Conservation (phyloP, 2,888 invertebrate species). For the Conus canariensis region DNA sequence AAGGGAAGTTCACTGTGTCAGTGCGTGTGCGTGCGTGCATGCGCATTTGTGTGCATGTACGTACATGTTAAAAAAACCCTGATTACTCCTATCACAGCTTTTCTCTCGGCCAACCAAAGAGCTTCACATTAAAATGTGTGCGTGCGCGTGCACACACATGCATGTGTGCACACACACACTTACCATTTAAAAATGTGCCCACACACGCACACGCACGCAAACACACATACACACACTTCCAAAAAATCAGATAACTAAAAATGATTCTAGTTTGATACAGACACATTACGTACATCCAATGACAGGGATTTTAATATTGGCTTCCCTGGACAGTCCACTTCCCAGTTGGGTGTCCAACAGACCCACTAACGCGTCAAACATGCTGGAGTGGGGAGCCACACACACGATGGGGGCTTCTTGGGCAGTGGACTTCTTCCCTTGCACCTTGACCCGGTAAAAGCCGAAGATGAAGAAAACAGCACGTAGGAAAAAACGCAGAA, state of each 20-base stretch:
- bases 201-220: background rate
- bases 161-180: background rate
- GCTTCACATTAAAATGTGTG: no score
- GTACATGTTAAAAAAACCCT: background rate
- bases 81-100: no score
- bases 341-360: conserved; percentile 85
- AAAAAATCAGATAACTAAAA: background rate
- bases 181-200: no score
- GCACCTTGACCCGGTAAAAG: conserved; percentile 88
- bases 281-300: conserved; percentile 89
- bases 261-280: background rate
- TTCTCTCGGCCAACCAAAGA: no score
- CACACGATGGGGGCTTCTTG: conserved; percentile 91
- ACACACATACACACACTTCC: background rate
- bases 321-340: conserved; percentile 93
- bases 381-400: conserved; percentile 94
- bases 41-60: background rate
- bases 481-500: conserved; percentile 70
- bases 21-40: background rate
- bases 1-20: background rate
- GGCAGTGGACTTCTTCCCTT: conserved; percentile 87
- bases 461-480: conserved; percentile 88
- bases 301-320: conserved; percentile 89
- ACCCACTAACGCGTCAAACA: conserved; percentile 91
- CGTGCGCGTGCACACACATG: background rate